Evolutionary conservation across 2,797 vertebrate species (phyloP).

Genomic region (Falco rusticolus): DNA sequence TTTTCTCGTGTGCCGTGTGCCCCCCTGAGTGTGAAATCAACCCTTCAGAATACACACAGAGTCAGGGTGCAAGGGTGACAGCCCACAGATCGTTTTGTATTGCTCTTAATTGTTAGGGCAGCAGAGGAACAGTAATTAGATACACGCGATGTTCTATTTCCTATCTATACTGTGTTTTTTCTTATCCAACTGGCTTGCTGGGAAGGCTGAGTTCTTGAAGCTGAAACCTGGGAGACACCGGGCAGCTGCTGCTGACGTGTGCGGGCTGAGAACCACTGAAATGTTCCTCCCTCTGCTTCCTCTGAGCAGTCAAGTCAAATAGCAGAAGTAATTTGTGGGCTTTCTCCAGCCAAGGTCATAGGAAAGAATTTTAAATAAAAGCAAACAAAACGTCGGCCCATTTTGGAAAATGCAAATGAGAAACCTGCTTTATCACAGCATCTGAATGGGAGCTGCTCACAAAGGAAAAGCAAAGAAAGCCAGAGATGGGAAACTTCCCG

Average conservation of each 20-base stretch:
- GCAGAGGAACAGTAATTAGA: slow-evolving; percentile 55
- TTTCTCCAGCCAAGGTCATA: slow-evolving; percentile 49
- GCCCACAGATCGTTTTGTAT: neutral
- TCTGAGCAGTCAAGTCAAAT: neutral
- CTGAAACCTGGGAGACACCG: slow-evolving; percentile 39
- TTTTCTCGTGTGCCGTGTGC: neutral
- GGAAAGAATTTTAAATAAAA: slow-evolving; percentile 34
- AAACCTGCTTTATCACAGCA: slow-evolving; percentile 15
- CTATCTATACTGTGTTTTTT: slow-evolving; percentile 10
- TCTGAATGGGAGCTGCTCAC: neutral
- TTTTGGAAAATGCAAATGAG: slow-evolving; percentile 48
- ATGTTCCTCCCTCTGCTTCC: slow-evolving; percentile 9
- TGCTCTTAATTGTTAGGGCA: slow-evolving; percentile 52
- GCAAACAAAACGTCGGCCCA: neutral
- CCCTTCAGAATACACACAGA: neutral
- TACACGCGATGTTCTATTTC: slow-evolving; percentile 27
- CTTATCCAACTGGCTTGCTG: slow-evolving; percentile 12
- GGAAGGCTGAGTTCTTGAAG: slow-evolving; percentile 36
- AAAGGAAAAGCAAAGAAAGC: neutral
- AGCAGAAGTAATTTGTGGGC: slow-evolving; percentile 10
- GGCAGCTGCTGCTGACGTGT: neutral
- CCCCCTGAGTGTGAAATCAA: neutral
- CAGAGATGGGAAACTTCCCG: neutral
- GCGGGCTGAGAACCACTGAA: slow-evolving; percentile 7
- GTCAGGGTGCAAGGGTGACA: neutral